Percentiles rank a stretch among this genome's conserved stretches.
Evolutionary conservation across 2,113 vertebrate genomes (phyloP).

Genomic region (Oreotrochilus melanogaster): DNA sequence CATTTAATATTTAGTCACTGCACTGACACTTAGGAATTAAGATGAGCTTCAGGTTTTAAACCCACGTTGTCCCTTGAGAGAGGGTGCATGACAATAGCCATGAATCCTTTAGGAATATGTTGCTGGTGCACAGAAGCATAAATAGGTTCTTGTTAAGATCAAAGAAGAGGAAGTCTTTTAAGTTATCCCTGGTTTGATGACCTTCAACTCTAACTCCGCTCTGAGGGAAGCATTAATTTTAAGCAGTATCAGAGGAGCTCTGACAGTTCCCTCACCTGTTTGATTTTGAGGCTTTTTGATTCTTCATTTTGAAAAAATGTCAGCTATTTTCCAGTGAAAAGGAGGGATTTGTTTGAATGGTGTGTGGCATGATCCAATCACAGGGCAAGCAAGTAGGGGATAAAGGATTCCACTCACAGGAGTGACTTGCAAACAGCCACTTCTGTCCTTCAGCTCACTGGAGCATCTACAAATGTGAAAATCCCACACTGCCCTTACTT

Average conservation of each 20-base stretch:
- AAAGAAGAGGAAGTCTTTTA: not conserved
- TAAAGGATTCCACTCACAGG: not conserved
- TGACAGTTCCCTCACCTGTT: not conserved
- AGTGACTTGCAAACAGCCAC: not conserved
- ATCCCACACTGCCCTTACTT: not conserved
- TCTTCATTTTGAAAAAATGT: not conserved
- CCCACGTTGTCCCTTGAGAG: not conserved
- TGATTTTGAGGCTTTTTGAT: not conserved
- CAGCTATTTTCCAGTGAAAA: not conserved
- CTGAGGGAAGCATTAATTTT: not conserved
- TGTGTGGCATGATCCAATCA: not conserved
- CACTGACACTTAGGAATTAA: not conserved
- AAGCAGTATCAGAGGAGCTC: not conserved
- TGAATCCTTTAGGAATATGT: not conserved
- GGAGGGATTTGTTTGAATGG: not conserved
- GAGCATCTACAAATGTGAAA: not conserved
- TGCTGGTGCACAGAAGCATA: not conserved
- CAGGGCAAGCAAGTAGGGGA: not conserved
- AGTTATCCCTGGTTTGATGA: not conserved
- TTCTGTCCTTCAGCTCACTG: not conserved
- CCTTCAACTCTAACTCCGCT: not conserved
- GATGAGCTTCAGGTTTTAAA: not conserved
- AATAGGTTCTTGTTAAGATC: not conserved
- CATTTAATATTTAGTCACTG: not conserved
- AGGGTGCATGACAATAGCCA: not conserved